Base-by-base conservation (phyloP, 2,888 invertebrate genomes). In the Thumatha senex region DNA sequence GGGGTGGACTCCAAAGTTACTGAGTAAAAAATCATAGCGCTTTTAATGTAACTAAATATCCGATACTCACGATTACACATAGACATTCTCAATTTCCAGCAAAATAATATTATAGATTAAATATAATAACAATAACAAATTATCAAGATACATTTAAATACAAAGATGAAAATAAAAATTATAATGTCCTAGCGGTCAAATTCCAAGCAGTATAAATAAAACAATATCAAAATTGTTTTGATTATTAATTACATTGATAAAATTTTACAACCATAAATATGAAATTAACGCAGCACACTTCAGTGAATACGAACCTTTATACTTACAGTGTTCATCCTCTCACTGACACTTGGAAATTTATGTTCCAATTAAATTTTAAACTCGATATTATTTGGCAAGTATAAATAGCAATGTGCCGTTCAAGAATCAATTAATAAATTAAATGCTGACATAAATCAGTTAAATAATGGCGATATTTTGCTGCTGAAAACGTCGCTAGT, bases 311-410 rank as follows among this genome's bases (percentile, higher is more conserved):
- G n/a, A 33, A 31, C 46, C 46, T 49, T 49, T 44, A 44, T 48
- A 11, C 41, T 33, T 12, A 29, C 36, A 34, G 44, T 41, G 57
- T 56, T 60, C 53, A 51, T 54, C 58, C 54, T 46, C 44, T 46
- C 42, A 54, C 57, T 55, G 67, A 61, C 67, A 63, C 68, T 58
- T 60, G 53, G 54, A 58, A 69, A 72, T 73, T 74, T 70, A 76
- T 73, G 58, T 55, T 57, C 69, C 71, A 76, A 76, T 76, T 76
- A 76, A 63, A 73, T 61, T 70, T 70, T 62, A 56, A 71, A 70
- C 67, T 54, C 56, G 58, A 70, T 67, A 67, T 69, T 69, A 67
- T 68, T 60, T 61, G 58, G 64, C 48, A 70, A 67, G 71, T 55
- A 60, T 56, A 66, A 67, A 64, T 63, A 61, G 61, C 64, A 67